phyloP scores from a whole-genome alignment of 37 sponge, comb jelly and placozoan genomes.

The Theonella swinhoei region DNA sequence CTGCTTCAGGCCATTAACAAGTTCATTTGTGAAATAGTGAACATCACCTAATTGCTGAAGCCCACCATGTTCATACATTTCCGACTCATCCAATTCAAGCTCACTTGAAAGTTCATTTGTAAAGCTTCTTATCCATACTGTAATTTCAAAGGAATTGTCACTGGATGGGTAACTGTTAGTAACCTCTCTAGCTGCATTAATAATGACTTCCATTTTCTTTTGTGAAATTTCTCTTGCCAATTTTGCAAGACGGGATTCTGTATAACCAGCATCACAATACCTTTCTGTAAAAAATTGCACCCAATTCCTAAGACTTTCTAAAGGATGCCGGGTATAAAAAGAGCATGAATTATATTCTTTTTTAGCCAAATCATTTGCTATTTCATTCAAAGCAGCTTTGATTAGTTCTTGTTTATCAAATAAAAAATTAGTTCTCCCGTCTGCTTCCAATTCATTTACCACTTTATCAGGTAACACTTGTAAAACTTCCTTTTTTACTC shows the following conservation, averaged over 20 bases:
- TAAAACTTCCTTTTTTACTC: neutral
- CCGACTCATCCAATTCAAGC: neutral
- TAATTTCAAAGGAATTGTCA: neutral
- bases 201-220: neutral
- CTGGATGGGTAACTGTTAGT: neutral
- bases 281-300: neutral
- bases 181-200: neutral
- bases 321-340: neutral
- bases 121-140: neutral
- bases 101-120: neutral
- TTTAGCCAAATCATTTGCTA: neutral
- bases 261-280: neutral
- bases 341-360: neutral
- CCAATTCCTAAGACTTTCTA: neutral
- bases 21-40: neutral
- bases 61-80: neutral
- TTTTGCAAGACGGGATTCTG: neutral
- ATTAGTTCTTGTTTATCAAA: neutral
- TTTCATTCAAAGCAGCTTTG: no score
- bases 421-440: neutral
- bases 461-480: neutral
- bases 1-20: neutral
- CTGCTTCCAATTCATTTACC: neutral
- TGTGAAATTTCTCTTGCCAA: neutral
- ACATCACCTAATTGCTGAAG: neutral